Evolutionary conservation across 2,113 vertebrate species (phyloP).

Genomic region (Hepsetus odoe): DNA sequence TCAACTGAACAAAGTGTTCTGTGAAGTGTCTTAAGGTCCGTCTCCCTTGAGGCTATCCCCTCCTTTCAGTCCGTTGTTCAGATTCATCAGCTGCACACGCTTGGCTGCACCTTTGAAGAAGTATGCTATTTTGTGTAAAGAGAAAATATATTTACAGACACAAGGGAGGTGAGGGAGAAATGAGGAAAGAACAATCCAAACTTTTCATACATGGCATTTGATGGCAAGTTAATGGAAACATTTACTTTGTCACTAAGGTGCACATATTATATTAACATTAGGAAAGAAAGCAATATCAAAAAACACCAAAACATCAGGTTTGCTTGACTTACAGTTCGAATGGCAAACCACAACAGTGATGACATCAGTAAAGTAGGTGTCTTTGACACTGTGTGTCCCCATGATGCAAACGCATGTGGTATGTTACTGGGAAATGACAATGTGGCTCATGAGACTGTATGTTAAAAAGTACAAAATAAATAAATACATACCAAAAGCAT

Average conservation of each 20-base stretch:
- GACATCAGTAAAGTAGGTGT: slow-evolving; percentile 32
- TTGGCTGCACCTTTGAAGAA: slow-evolving; percentile 3
- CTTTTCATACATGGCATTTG: slow-evolving; percentile 7
- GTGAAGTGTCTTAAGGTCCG: slow-evolving; percentile 42
- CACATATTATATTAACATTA: slow-evolving; percentile 38
- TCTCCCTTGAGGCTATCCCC: slow-evolving; percentile 18
- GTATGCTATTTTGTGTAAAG: slow-evolving; percentile 14
- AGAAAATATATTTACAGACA: slow-evolving; percentile 14
- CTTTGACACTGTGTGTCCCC: slow-evolving; percentile 16
- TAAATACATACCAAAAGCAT: slow-evolving; percentile 40
- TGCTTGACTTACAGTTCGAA: not conserved
- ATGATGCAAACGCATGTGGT: slow-evolving; percentile 28
- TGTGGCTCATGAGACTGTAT: slow-evolving; percentile 8
- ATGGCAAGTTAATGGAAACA: slow-evolving; percentile 10
- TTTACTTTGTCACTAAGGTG: slow-evolving; percentile 29
- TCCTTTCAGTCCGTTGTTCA: slow-evolving; percentile 9
- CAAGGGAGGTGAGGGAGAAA: not conserved
- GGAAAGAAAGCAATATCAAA: not conserved
- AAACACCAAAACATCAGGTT: not conserved
- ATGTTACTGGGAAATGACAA: slow-evolving; percentile 11
- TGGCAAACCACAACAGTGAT: slow-evolving; percentile 9
- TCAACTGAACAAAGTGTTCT: slow-evolving; percentile 44
- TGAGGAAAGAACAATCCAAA: not conserved
- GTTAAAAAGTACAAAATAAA: slow-evolving; percentile 46
- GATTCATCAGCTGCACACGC: slow-evolving; percentile 16